These are phyloP conservation scores for Choloepus didactylus DNA, from an alignment of 2,797 vertebrate genomes.

Conservation along the genomic window DNA sequence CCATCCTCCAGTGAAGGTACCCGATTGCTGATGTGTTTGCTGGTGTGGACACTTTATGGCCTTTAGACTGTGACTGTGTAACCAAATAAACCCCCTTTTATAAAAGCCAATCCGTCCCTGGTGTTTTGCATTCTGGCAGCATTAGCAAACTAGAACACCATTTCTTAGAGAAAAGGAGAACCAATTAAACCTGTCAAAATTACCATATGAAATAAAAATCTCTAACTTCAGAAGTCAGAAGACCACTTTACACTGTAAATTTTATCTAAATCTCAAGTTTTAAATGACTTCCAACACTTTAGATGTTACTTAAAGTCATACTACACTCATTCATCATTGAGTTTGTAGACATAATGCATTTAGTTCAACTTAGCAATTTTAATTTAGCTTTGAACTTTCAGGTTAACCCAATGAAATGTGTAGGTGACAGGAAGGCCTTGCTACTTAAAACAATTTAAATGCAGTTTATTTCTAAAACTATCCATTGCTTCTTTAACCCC, in stretches of 20 bases:
- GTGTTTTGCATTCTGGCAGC: no score
- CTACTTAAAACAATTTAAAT: constrained; percentile 57
- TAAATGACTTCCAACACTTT: constrained; percentile 15
- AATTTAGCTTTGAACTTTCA: constrained; percentile 30
- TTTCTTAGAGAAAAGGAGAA: not conserved
- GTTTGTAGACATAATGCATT: constrained; percentile 16
- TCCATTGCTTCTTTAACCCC: not conserved
- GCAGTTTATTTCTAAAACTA: constrained; percentile 45
- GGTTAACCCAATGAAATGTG: constrained; percentile 7
- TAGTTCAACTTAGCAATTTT: constrained; percentile 18
- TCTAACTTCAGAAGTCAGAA: constrained; percentile 27
- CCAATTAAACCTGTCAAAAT: not conserved
- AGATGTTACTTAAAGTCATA: not conserved
- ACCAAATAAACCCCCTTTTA: no score
- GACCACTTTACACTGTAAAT: not conserved
- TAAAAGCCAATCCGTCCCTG: no score
- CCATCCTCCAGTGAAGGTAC: no score
- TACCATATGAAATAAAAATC: constrained; percentile 5
- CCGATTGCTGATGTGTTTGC: no score
- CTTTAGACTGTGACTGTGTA: no score
- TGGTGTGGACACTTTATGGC: no score
- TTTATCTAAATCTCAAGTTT: not conserved
- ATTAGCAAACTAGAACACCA: not conserved
- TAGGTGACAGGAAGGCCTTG: not conserved
- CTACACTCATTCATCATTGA: constrained; percentile 34